Base-by-base conservation (phyloP, 2,888 invertebrate genomes). In the Sphaerophoria rueppellii region DNA sequence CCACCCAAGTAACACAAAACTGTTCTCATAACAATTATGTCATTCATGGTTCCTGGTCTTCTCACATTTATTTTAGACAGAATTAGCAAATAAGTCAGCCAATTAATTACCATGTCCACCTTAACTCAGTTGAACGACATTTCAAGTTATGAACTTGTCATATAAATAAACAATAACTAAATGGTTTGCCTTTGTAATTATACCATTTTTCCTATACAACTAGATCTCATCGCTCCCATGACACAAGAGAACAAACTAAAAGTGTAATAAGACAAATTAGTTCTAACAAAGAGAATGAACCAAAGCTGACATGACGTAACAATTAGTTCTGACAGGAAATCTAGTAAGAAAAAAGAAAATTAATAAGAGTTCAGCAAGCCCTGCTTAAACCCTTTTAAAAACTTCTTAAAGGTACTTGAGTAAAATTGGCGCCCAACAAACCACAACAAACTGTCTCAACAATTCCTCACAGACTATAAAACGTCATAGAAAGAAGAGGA, bases 211-310 rank as follows among this genome's bases (percentile, higher is more conserved):
- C 24, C 24, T 24, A n/a, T n/a, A n/a, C 34, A 50, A 65, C 50
- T 4, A 65, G 16, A 54, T 67, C 40, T 54, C 63, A 11, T 65
- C 67, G 52, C 67, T 67, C 67, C 67, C 67, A 67, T 67, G 54
- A 67, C 67, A 54, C 32, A 46, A 60, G 16, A 16, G 40, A 4
- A 61, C 34, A 43, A 34, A 6, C 34, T 46, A 63, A 48, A 9
- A 48, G 46, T 48, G 34, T 32, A 63, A 63, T 46, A 61, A 65
- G 50, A 16, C 35, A 65, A 48, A n/a, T 35, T 48, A 34, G 52
- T 52, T 16, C 48, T 65, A 16, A 50, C 11, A 9, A 32, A 24
- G 24, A 24, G 24, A 24, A 24, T 24, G 24, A 78, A 71, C 79
- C 14, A 43, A 24, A 48, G 24, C 40, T 52, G 67, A 37, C 32